phyloP scores from a whole-genome alignment of 2,113 vertebrate species.

The Gymnobelideus leadbeateri region DNA sequence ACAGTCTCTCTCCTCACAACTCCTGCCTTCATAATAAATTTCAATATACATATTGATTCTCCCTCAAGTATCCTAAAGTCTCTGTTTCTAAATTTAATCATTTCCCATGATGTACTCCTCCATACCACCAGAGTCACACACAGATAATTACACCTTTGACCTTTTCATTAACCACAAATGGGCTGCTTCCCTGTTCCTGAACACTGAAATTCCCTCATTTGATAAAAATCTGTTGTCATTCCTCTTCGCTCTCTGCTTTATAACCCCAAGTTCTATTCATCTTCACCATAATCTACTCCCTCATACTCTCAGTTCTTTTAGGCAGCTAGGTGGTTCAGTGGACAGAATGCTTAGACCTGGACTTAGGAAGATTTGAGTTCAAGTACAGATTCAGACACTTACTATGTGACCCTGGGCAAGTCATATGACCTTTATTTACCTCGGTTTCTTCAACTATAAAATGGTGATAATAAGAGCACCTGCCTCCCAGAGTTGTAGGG shows the following conservation, averaged over 20 bases:
- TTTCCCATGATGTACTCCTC: neutral
- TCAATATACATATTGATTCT: neutral
- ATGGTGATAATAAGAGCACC: neutral
- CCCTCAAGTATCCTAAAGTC: neutral
- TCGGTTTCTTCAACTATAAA: neutral
- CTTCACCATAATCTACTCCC: neutral
- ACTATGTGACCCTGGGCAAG: neutral
- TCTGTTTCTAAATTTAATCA: neutral
- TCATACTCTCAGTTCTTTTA: neutral
- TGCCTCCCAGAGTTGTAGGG: neutral
- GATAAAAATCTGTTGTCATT: neutral
- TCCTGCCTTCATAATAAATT: neutral
- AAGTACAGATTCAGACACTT: neutral
- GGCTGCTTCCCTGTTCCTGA: neutral
- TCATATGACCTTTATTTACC: neutral
- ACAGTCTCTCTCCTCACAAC: neutral
- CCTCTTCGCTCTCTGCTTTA: too few species aligned
- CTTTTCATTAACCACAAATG: neutral
- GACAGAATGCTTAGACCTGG: too few species aligned
- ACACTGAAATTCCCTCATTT: neutral
- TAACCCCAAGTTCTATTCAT: too few species aligned
- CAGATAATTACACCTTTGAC: too few species aligned
- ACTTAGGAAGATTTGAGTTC: neutral
- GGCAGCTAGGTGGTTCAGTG: neutral
- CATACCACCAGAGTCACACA: too few species aligned